phyloP scores from a whole-genome alignment of 2,888 invertebrate species.

The Heliconius ismenius region DNA sequence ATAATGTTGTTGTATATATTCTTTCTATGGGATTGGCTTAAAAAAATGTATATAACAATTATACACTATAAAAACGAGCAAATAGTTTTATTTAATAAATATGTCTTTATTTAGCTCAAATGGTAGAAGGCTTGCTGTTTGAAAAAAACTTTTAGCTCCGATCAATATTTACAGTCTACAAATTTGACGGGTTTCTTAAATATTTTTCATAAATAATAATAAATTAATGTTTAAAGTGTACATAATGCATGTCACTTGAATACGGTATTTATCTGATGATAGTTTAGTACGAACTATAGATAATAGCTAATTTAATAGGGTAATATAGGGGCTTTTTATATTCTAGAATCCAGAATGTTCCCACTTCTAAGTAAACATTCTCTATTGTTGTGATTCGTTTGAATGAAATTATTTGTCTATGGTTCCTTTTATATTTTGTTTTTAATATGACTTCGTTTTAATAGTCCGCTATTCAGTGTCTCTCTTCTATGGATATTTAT shows the following conservation, averaged over 20 bases:
- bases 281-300: constrained; percentile 70
- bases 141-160: constrained; percentile 4
- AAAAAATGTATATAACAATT: neutral
- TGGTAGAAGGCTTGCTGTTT: neutral
- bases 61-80: neutral
- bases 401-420: constrained; percentile 52
- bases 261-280: constrained; percentile 67
- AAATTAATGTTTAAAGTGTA: constrained; percentile 18
- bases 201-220: constrained; percentile 6
- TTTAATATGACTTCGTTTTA: constrained; percentile 25
- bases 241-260: constrained; percentile 21
- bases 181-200: constrained; percentile 25
- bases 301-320: constrained; percentile 76
- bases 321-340: constrained; percentile 70
- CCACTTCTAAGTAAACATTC: constrained; percentile 46
- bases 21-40: neutral
- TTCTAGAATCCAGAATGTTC: constrained; percentile 50
- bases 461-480: constrained; percentile 15
- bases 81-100: constrained; percentile 2
- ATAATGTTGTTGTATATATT: constrained; percentile 6
- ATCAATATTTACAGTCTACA: constrained; percentile 9
- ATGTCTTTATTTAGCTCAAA: constrained; percentile 14
- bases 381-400: constrained; percentile 52
- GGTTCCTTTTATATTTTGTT: constrained; percentile 50
- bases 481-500: constrained; percentile 19